Evolutionary conservation across 37 sponge, comb jelly and placozoan genomes (phyloP), one percentile per base, ranked within the genome.

Genomic region (Geodia barretti): DNA sequence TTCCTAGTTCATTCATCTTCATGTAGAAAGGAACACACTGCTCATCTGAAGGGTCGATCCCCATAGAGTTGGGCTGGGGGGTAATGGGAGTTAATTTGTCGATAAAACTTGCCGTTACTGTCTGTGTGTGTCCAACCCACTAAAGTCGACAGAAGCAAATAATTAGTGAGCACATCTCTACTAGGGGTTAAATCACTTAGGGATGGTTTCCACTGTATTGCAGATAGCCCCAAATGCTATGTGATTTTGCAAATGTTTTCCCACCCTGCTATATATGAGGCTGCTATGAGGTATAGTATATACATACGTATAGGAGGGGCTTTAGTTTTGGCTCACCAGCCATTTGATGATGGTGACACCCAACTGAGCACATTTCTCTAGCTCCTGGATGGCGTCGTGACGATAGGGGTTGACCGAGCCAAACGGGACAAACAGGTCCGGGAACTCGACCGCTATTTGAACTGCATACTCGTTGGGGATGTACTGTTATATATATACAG

Each of bases 371-470:
- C 90, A 87, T 29, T 72, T 62, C 82, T 92, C 70, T 41, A 95
- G 81, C 72, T 90, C 91, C 41, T 86, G 36, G 38, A 89, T 38
- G 32, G 93, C 93, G 36, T 95, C 96, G 3, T 54, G 36, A 1
- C 93, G 74, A 38, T 92, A 92, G 0, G 96, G 96, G 74, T 95
- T 92, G 8, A 95, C 93, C 0, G 96, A 95, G 14, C 96, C 90
- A 39, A 92, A 64, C 0, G 96, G 74, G 66, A 77, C 41, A 64
- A 92, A 95, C 33, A 39, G 74, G 26, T 80, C 73, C 34, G 93
- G 96, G 62, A 81, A 78, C 40, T 95, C 90, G 5, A 30, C 38
- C 29, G 93, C 84, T 40, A 92, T 28, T 14, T 69, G 37, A 14
- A 89, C 30, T 11, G 84, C 54, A 60, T 95, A 95, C 24, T 90